A percentile compares a stretch with the other conserved stretches of the same genome.
Conservation (phyloP, 2,888 invertebrate genomes). For the Epinotia nisella region DNA sequence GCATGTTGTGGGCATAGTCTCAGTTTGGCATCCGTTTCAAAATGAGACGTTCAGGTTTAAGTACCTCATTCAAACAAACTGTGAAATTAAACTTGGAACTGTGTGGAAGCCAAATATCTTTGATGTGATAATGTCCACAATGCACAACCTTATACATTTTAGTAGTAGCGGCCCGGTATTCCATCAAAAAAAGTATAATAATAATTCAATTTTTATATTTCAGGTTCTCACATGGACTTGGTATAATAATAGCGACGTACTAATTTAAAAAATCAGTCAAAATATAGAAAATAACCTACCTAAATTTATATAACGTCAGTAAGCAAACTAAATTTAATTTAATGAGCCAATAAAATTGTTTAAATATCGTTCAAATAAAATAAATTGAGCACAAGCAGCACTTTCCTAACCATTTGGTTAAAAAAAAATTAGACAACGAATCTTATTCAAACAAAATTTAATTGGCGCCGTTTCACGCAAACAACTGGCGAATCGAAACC, state of each 20-base stretch:
- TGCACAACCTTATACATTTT: not conserved
- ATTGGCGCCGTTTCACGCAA: constrained; percentile 75
- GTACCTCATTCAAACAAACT: constrained; percentile 38
- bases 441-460: constrained; percentile 72
- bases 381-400: constrained; percentile 18
- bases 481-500: constrained; percentile 77
- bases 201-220: too few species aligned
- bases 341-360: not conserved
- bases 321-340: not conserved
- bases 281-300: too few species aligned
- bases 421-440: constrained; percentile 31
- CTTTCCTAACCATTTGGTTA: constrained; percentile 12
- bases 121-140: constrained; percentile 8
- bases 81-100: constrained; percentile 23
- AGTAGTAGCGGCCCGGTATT: too few species aligned
- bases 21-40: constrained; percentile 42
- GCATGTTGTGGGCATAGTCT: constrained; percentile 37
- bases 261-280: too few species aligned
- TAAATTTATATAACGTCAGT: not conserved
- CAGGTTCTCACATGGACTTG: too few species aligned
- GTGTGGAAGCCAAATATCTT: constrained; percentile 23
- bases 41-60: constrained; percentile 35
- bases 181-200: too few species aligned
- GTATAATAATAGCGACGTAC: too few species aligned
- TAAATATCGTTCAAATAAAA: too few species aligned